Evolutionary conservation across 2,797 vertebrate species (phyloP).

Genomic region (Tokudaia tokunoshimensis): DNA sequence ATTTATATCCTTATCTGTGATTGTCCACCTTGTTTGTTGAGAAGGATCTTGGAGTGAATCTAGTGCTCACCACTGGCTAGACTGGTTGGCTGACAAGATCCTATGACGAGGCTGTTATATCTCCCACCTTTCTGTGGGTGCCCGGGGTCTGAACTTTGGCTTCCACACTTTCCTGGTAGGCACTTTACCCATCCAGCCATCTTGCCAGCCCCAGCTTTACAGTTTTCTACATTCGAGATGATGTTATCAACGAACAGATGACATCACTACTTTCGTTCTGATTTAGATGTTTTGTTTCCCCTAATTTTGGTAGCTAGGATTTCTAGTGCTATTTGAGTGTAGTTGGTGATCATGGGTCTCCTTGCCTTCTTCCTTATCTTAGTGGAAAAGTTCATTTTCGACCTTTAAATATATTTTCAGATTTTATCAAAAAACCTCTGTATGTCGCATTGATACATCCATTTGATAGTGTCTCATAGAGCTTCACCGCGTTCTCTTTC

Average conservation of each 20-base stretch:
- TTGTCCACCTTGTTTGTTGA: not conserved
- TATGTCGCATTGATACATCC: not conserved
- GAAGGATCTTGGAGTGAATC: not conserved
- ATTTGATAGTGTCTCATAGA: not conserved
- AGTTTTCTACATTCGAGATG: not conserved
- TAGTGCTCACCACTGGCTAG: not conserved
- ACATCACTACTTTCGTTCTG: not conserved
- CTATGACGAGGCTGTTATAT: not conserved
- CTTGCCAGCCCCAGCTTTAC: not conserved
- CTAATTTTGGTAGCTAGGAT: not conserved
- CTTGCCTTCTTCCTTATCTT: not conserved
- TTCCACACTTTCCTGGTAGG: not conserved
- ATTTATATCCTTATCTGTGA: not conserved
- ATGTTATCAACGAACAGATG: not conserved
- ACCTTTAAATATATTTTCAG: not conserved
- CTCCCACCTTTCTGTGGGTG: not conserved
- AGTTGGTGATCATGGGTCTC: not conserved
- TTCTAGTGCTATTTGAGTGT: not conserved
- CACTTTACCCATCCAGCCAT: not conserved
- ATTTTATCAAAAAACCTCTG: not conserved
- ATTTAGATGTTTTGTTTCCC: not conserved
- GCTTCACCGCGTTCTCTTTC: not conserved
- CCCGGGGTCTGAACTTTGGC: not conserved
- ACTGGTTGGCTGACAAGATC: accelerated
- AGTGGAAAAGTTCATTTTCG: not conserved